Percentiles rank a stretch among this genome's conserved stretches.
Conservation (phyloP, 2,797 vertebrate species). For the Pantherophis vulpinus region DNA sequence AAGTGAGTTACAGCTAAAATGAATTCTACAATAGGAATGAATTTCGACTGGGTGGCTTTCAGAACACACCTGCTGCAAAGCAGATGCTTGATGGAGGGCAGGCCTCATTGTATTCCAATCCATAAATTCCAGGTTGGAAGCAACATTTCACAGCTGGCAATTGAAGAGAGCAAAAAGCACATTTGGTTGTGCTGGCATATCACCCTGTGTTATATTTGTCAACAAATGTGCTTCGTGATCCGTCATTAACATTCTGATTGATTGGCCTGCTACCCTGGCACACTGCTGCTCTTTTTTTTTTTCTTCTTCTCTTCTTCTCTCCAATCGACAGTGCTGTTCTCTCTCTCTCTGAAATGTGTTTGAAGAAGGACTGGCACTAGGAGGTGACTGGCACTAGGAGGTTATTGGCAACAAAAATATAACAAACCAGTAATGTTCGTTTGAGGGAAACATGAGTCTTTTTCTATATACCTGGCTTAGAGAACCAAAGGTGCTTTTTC, state of each 20-base stretch:
- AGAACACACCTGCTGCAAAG: constrained; percentile 48
- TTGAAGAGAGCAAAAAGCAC: constrained; percentile 43
- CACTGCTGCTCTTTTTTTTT: constrained; percentile 26
- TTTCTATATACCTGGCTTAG: constrained; percentile 43
- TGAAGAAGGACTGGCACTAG: constrained; percentile 42
- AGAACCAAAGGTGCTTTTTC: not conserved
- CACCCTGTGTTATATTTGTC: constrained; percentile 67
- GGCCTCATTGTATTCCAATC: constrained; percentile 25
- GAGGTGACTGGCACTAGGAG: constrained; percentile 45
- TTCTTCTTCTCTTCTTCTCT: not conserved
- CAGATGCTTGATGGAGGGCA: constrained; percentile 31
- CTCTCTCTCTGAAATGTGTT: constrained; percentile 46
- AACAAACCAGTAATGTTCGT: constrained; percentile 36
- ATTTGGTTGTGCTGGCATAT: constrained; percentile 62
- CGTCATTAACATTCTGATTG: constrained; percentile 65
- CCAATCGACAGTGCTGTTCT: constrained; percentile 31
- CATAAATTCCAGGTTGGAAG: constrained; percentile 49
- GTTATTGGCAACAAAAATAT: constrained; percentile 36
- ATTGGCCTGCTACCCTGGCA: constrained; percentile 58
- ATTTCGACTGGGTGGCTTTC: constrained; percentile 26
- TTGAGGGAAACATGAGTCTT: constrained; percentile 36
- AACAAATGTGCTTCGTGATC: constrained; percentile 70
- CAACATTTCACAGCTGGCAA: constrained; percentile 51
- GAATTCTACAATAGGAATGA: constrained; percentile 24
- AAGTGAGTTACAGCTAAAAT: constrained; percentile 24